These are phyloP conservation scores for Lithophane leautieri DNA, from an alignment of 2,888 invertebrate genomes.

Conservation along the genomic window DNA sequence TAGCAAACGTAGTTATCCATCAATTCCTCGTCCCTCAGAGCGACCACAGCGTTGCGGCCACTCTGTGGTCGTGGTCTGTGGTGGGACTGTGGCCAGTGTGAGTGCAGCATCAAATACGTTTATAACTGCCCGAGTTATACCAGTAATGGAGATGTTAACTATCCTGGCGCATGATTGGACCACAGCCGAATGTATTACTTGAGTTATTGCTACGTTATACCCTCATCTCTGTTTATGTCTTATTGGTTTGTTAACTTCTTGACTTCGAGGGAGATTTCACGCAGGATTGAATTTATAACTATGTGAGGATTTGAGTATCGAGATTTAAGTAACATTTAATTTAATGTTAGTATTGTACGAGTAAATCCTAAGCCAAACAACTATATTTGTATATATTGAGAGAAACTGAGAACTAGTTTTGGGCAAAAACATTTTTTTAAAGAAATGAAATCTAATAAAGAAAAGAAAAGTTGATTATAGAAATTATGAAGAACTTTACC, in stretches of 20 bases:
- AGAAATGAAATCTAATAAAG: not conserved
- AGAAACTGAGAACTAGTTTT: not conserved
- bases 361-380: not conserved
- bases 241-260: slow-evolving; percentile 49
- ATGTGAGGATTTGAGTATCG: not conserved
- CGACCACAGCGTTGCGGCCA: slow-evolving; percentile 23
- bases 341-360: not conserved
- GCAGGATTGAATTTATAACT: slow-evolving; percentile 12
- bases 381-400: not conserved
- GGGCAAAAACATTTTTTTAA: not conserved
- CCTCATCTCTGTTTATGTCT: slow-evolving; percentile 40
- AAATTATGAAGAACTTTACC: not conserved
- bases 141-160: slow-evolving; percentile 70
- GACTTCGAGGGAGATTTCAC: slow-evolving; percentile 31
- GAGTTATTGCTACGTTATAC: slow-evolving; percentile 55
- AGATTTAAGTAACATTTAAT: not conserved
- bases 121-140: slow-evolving; percentile 61
- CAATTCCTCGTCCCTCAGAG: slow-evolving; percentile 16
- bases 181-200: slow-evolving; percentile 51
- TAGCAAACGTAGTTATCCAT: slow-evolving; percentile 14
- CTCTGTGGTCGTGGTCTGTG: slow-evolving; percentile 1
- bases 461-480: not conserved
- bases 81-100: slow-evolving; percentile 12
- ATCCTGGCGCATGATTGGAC: slow-evolving; percentile 66
- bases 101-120: slow-evolving; percentile 18